phyloP scores from a whole-genome alignment of 2,888 invertebrate genomes.

The Matsumyia berberina region DNA sequence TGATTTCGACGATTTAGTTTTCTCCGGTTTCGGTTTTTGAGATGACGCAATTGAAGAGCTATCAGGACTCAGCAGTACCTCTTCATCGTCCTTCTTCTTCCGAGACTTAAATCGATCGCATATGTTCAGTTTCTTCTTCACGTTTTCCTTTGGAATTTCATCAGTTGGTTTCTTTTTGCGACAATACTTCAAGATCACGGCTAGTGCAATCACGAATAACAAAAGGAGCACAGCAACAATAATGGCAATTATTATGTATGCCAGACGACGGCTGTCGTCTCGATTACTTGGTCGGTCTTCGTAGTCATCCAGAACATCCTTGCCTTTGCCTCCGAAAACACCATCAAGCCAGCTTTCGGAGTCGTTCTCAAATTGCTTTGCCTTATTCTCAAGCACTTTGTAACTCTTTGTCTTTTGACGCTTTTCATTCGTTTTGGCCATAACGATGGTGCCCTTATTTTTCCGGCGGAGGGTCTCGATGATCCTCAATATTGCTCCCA shows the following conservation, averaged over 20 bases:
- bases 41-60: slow-evolving; percentile 49
- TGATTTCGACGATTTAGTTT: background rate
- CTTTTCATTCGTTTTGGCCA: slow-evolving; percentile 11
- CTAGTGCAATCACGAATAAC: slow-evolving; percentile 14
- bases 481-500: slow-evolving; percentile 82
- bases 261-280: slow-evolving; percentile 6
- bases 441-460: background rate
- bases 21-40: background rate
- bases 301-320: background rate
- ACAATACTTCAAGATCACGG: slow-evolving; percentile 6
- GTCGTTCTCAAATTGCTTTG: slow-evolving; percentile 21
- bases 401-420: slow-evolving; percentile 24
- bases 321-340: background rate
- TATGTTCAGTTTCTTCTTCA: background rate
- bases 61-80: slow-evolving; percentile 23
- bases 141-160: background rate
- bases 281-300: background rate
- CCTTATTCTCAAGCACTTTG: slow-evolving; percentile 12
- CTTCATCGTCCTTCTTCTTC: slow-evolving; percentile 29
- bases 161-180: background rate
- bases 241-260: slow-evolving; percentile 30
- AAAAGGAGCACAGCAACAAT: slow-evolving; percentile 3
- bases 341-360: slow-evolving; percentile 11
- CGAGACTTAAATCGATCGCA: background rate
- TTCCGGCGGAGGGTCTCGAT: slow-evolving; percentile 78